These are phyloP conservation scores for Puma concolor DNA, from an alignment of 2,113 vertebrate species.

Conservation along the genomic window DNA sequence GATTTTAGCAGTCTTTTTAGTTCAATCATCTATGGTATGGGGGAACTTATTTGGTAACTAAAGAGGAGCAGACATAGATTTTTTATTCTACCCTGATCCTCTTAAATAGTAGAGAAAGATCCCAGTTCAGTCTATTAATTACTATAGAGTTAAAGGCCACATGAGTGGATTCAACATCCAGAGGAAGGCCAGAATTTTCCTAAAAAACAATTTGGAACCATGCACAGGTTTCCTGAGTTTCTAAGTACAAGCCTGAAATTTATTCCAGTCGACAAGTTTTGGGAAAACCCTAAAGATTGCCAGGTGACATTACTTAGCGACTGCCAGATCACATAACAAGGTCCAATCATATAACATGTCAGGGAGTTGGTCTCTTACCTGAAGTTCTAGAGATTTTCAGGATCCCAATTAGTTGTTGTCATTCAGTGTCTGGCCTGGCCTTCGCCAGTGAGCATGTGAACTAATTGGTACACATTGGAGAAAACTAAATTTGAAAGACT, in stretches of 20 bases:
- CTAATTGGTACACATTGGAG: background rate
- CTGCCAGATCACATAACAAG: background rate
- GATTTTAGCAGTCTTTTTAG: background rate
- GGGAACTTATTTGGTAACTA: background rate
- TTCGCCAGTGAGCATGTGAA: background rate
- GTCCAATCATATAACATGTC: background rate
- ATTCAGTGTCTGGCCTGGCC: background rate
- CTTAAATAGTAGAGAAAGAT: background rate
- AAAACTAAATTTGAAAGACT: background rate
- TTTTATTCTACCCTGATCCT: background rate
- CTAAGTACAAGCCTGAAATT: background rate
- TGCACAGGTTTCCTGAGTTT: background rate
- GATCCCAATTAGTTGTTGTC: background rate
- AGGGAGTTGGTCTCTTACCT: background rate
- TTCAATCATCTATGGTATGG: background rate
- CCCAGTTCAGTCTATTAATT: background rate
- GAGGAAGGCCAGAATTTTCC: background rate
- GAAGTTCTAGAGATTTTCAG: background rate
- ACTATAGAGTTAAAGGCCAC: background rate
- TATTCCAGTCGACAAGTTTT: background rate
- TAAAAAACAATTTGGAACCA: background rate
- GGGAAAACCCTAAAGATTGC: background rate
- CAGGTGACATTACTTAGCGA: background rate
- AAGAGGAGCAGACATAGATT: background rate
- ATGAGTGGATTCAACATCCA: background rate